phyloP scores from a whole-genome alignment of 2,888 invertebrate genomes.

The Periphyllus acericola region DNA sequence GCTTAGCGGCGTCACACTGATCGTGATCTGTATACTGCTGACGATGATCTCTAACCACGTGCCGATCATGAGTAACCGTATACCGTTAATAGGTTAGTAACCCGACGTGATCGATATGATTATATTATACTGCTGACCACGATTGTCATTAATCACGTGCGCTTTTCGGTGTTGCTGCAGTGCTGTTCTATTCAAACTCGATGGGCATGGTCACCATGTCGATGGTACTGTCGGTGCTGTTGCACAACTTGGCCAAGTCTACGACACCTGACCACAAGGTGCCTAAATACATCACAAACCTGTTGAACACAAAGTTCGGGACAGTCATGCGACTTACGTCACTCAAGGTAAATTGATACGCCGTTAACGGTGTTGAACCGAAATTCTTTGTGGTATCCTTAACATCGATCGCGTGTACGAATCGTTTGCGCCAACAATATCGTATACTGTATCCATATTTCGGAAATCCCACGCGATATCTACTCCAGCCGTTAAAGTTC shows the following conservation, averaged over 20 bases:
- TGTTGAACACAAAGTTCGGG: slow-evolving; percentile 68
- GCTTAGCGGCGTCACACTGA: slow-evolving; percentile 72
- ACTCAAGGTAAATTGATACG: slow-evolving; percentile 67
- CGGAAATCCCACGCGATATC: too few species aligned
- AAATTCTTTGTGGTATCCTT: too few species aligned
- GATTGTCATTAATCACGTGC: background rate
- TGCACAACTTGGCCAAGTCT: slow-evolving; percentile 69
- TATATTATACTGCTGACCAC: too few species aligned
- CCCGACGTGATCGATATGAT: too few species aligned
- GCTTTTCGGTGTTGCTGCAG: slow-evolving; percentile 67
- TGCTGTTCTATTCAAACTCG: slow-evolving; percentile 71
- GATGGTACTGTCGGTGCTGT: slow-evolving; percentile 69
- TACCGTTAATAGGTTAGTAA: slow-evolving; percentile 72
- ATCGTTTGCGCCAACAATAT: too few species aligned
- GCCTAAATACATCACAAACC: slow-evolving; percentile 70
- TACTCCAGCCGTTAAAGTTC: too few species aligned
- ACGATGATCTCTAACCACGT: slow-evolving; percentile 74
- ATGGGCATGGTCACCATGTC: slow-evolving; percentile 70
- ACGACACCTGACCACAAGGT: slow-evolving; percentile 67
- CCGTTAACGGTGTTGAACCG: too few species aligned
- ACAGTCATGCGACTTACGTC: slow-evolving; percentile 68
- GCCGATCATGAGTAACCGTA: slow-evolving; percentile 71
- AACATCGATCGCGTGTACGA: too few species aligned
- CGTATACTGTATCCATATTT: too few species aligned
- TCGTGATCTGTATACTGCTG: slow-evolving; percentile 74